Evolutionary conservation across 2,888 invertebrate species (phyloP).

Genomic region (Clitarchus hookeri): DNA sequence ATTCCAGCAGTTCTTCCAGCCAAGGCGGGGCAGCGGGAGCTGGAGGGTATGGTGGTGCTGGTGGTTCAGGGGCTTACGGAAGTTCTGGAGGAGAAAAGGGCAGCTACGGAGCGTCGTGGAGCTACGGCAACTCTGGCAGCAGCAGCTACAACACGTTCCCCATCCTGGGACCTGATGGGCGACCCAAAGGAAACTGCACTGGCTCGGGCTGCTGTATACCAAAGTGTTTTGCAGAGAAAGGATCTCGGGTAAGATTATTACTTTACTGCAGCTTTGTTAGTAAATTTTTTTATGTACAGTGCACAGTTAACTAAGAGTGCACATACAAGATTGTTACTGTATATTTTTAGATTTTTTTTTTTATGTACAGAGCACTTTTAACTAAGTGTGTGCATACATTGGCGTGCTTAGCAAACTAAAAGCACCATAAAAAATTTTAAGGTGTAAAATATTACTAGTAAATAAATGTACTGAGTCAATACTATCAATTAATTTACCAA

Average conservation of each 20-base stretch:
- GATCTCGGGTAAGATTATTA: slow-evolving; percentile 66
- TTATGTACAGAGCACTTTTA: too few relatives aligned
- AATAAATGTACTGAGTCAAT: too few relatives aligned
- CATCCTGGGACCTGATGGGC: slow-evolving; percentile 53
- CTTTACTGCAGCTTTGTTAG: slow-evolving; percentile 11
- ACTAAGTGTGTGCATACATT: too few relatives aligned
- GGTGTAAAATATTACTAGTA: too few relatives aligned
- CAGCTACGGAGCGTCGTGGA: background rate
- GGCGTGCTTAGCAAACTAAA: too few relatives aligned
- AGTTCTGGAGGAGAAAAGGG: background rate
- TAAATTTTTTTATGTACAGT: background rate
- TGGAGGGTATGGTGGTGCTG: too few relatives aligned
- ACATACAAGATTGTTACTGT: too few relatives aligned
- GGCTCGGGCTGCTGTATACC: slow-evolving; percentile 75
- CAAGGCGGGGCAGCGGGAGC: too few relatives aligned
- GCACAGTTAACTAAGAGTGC: too few relatives aligned
- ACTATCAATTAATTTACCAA: too few relatives aligned
- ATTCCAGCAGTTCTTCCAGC: background rate
- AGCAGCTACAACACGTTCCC: slow-evolving; percentile 59
- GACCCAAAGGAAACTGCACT: slow-evolving; percentile 60
- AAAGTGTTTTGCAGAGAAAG: slow-evolving; percentile 89
- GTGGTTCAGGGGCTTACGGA: background rate
- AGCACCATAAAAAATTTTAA: too few relatives aligned
- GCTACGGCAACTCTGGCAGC: slow-evolving; percentile 46
- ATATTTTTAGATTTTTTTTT: too few relatives aligned